A percentile compares a stretch with the other conserved stretches of the same genome.
Evolutionary conservation across 2,797 vertebrate genomes (phyloP).

Genomic region (Gymnoscopelus braueri): DNA sequence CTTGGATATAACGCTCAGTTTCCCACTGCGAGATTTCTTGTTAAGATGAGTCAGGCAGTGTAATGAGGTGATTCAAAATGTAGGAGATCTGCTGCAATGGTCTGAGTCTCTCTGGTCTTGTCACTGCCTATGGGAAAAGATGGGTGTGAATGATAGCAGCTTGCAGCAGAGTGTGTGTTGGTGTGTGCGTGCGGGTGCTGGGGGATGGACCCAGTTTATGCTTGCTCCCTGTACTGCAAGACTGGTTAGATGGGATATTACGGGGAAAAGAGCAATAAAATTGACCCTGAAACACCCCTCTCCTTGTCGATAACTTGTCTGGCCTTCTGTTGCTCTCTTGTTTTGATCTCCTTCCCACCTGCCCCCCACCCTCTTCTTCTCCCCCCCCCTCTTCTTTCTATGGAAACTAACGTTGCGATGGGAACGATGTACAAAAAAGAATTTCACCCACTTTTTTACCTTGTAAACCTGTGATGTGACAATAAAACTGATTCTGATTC

Average conservation of each 20-base stretch:
- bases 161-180: constrained; percentile 42
- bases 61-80: constrained; percentile 20
- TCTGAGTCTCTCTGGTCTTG: constrained; percentile 28
- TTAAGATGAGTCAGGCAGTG: constrained; percentile 64
- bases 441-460: no score
- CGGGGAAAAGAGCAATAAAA: constrained; percentile 51
- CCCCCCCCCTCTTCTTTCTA: no score
- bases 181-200: no score
- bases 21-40: constrained; percentile 54
- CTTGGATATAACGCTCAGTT: constrained; percentile 22
- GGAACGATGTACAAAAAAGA: no score
- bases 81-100: no score
- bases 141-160: constrained; percentile 62
- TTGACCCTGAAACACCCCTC: constrained; percentile 24
- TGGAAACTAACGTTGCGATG: no score
- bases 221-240: constrained; percentile 53
- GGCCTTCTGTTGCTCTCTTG: no score
- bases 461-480: no score
- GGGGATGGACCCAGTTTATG: constrained; percentile 61
- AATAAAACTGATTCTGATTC: no score
- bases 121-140: constrained; percentile 55
- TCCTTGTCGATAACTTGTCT: no score
- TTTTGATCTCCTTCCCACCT: no score
- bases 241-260: constrained; percentile 51
- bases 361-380: no score